Base-by-base conservation (phyloP, 1,140 invertebrate species). In the Penaeus vannamei region DNA sequence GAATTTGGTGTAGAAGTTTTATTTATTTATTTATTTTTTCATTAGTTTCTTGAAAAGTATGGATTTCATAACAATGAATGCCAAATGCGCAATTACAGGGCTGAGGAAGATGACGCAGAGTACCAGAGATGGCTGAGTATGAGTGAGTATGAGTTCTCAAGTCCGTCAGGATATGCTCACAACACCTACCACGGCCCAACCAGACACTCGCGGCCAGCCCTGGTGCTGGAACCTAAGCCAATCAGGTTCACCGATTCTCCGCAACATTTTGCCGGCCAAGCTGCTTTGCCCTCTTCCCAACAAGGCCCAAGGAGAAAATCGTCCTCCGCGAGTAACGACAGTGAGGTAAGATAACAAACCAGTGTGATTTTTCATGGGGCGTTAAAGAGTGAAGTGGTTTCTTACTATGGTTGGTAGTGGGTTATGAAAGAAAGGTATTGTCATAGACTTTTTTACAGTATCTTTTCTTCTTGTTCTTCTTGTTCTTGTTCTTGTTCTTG, bases 111-210 rank as follows among this genome's bases (percentile, higher is more conserved):
- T 64, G 92, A 91, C 23, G 92, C 91, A 92, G 76, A 94, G 92
- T 92, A 92, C 92, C 69, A 93, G 92, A 92, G 93, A 92, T 90
- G 93, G 93, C 88, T 90, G 82, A 82, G 91, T 32, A 66, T 91
- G 77, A 87, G 87, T 87, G 94, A 95, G 90, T 95, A 95, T 90
- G 95, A 95, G 92, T 95, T 95, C 92, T 94, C 93, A 14, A 94
- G 94, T 7, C 86, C 92, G 29, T 94, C 94, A 66, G 95, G 66
- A 17, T 97, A 96, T 93, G 95, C 95, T 82, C 97, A 97, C 92
- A 97, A 98, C 93, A 98, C 97, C 2, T 98, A 98, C 93, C 97
- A 98, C 93, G 97, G 97, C 14, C 96, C 96, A 23, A 95, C 95
- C 14, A 94, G 95, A 90, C 96, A 97, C 92, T 95, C 96, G 89